Evolutionary conservation across 2,888 invertebrate species (phyloP), one percentile per base, ranked within the genome.

Genomic region (Calephelis perditalis): DNA sequence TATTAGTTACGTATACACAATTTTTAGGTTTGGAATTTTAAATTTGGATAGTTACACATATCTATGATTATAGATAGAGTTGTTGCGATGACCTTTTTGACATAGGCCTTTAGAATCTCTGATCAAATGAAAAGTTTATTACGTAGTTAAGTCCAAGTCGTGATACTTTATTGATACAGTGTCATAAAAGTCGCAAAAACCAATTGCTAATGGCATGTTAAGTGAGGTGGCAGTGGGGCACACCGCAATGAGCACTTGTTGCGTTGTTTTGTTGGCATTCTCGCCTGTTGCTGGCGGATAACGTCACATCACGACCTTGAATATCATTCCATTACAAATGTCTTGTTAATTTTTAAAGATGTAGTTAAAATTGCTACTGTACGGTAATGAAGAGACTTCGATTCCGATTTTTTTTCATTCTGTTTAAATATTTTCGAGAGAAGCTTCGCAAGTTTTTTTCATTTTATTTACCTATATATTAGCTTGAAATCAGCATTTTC

Each of bases 181-280:
- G 10, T 12, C 26, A 57, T 61, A 49, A 60, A 60, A 61, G n/a
- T 60, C 36, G 60, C 57, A 60, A 57, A 57, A 74, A 77, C 78
- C 77, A 77, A 78, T 79, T 82, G 76, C 79, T 63, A 79, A 76
- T 78, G 78, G 78, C 74, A 78, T 79, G 79, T 73, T 74, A 64
- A 67, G 73, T 71, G 80, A 75, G 81, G 78, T 78, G 79, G 81
- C 78, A 81, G 61, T 62, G 56, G 57, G 65, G 62, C 61, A 66
- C 63, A 63, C 36, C 26, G 36, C 49, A 52, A 11, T 52, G 65
- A 76, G 84, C 87, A 87, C 89, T 86, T 88, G 86, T 90, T 89
- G 88, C 85, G 85, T 81, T 85, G 85, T 85, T 87, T 84, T 80
- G 85, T 82, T 82, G 83, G 79, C 79, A 79, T 78, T 77, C 79